Base-by-base conservation (phyloP, 2,888 invertebrate genomes). In the Hecatera dysodea region DNA sequence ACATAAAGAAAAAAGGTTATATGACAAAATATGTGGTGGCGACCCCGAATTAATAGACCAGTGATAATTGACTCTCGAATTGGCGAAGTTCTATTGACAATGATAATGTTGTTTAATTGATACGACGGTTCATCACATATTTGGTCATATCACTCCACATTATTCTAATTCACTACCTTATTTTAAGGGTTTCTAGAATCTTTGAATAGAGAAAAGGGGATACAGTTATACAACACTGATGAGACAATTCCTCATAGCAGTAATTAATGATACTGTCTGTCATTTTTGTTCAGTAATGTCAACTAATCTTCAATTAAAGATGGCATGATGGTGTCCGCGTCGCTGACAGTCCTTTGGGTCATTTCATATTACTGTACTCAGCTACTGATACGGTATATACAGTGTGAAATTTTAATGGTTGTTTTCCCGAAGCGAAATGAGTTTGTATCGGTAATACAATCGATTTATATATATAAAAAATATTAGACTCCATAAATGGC, bases 91-190 rank as follows among this genome's bases (percentile, higher is more conserved):
- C 50, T 50, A 50, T 33, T 59, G 62, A 59, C 57, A 56, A 57
- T 60, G 27, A 61, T 56, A 46, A 29, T 78, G 59, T n/a, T n/a
- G 42, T 29, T 62, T 61, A 12, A 61, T 78, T 44, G 24, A 36
- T 60, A 36, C 36, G 11, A 66, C 39, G 42, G 24, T 57, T 59
- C 66, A 67, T 60, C 60, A 67, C 64, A 60, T 78, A 78, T 66
- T 78, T 72, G 44, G 67, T 64, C 67, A 72, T 78, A 60, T 67
- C 6, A 64, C 64, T 64, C 60, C 5, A 59, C 59, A 55, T 50
- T 56, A 67, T 70, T 73, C 64, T 73, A 73, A 67, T 70, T 67
- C 61, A 72, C 67, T 83, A 70, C 82, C 70, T 69, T 81, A 66
- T 61, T 78, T 61, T 72, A 82, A 77, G 63, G 73, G 24, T 67